Evolutionary conservation across 2,888 invertebrate genomes (phyloP).

Genomic region (Ecdyonurus torrentis): DNA sequence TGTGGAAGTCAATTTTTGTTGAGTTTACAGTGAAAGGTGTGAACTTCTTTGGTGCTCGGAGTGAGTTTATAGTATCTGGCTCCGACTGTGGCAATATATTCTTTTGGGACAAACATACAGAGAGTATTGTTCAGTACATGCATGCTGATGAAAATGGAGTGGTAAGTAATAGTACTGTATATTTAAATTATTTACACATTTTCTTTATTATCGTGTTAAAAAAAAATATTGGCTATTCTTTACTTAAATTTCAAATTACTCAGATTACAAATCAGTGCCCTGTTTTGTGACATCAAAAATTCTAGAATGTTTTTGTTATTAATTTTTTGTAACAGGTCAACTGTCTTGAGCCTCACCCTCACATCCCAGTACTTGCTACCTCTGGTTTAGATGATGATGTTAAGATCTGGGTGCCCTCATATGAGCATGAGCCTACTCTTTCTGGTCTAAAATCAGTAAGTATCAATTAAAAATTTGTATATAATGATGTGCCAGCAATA

Average conservation of each 20-base stretch:
- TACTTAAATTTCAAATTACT: too few species aligned
- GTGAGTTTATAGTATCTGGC: constrained; percentile 82
- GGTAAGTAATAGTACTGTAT: constrained; percentile 51
- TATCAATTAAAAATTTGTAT: not conserved
- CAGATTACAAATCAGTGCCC: too few species aligned
- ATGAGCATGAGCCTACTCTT: constrained; percentile 37
- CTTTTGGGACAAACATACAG: constrained; percentile 79
- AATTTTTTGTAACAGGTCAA: constrained; percentile 47
- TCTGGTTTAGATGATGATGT: constrained; percentile 83
- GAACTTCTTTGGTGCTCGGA: constrained; percentile 80
- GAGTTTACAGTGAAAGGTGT: constrained; percentile 77
- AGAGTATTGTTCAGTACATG: constrained; percentile 79
- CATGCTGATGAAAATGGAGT: constrained; percentile 67
- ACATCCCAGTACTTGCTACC: constrained; percentile 71
- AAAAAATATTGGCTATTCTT: too few species aligned
- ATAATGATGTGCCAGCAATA: not conserved
- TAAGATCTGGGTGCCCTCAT: constrained; percentile 79
- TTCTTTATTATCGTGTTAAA: too few species aligned
- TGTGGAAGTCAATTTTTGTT: constrained; percentile 15
- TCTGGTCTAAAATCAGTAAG: constrained; percentile 26
- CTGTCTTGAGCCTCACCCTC: constrained; percentile 81
- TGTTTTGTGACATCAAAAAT: too few species aligned
- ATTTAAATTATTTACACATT: too few species aligned
- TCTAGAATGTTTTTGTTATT: too few species aligned
- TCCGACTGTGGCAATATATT: constrained; percentile 78